Percentiles rank a stretch among this genome's conserved stretches.
Conservation (phyloP, 2,888 invertebrate genomes). For the Agriopis aurantiaria region DNA sequence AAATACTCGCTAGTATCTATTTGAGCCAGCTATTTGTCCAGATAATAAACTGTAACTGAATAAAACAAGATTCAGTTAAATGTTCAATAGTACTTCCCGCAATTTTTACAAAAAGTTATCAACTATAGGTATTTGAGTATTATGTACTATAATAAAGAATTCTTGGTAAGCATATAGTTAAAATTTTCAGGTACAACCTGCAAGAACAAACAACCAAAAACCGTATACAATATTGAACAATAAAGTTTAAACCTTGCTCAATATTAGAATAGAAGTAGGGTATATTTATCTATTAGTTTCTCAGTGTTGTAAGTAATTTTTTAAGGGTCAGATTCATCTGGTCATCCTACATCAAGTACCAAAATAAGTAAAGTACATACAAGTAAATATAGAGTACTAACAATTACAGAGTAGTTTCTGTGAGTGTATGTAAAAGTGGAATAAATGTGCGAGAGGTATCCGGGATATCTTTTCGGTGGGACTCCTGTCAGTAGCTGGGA, state of each 20-base stretch:
- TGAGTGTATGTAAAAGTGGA: constrained; percentile 41
- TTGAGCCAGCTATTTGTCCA: not conserved
- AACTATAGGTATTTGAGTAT: not conserved
- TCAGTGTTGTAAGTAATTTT: not conserved
- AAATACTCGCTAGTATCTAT: not conserved
- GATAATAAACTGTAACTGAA: not conserved
- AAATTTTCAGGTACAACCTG: constrained; percentile 38
- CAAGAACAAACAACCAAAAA: constrained; percentile 17
- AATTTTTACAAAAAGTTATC: not conserved
- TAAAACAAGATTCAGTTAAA: not conserved
- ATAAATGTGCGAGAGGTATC: constrained; percentile 80
- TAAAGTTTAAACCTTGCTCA: constrained; percentile 62
- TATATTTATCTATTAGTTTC: not conserved
- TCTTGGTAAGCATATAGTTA: constrained; percentile 33
- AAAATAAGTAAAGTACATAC: constrained; percentile 20
- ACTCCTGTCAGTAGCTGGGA: constrained; percentile 84
- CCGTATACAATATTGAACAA: constrained; percentile 37
- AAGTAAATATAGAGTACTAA: constrained; percentile 1
- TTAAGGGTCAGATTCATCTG: constrained; percentile 1
- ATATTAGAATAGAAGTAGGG: constrained; percentile 25
- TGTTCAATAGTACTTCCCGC: too few species aligned
- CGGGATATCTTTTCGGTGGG: constrained; percentile 78
- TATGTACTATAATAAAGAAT: not conserved
- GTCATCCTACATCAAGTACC: constrained; percentile 1
- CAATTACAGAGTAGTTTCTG: constrained; percentile 5